Evolutionary conservation across 2,888 invertebrate species (phyloP).

Genomic region (Morinoia aosen): DNA sequence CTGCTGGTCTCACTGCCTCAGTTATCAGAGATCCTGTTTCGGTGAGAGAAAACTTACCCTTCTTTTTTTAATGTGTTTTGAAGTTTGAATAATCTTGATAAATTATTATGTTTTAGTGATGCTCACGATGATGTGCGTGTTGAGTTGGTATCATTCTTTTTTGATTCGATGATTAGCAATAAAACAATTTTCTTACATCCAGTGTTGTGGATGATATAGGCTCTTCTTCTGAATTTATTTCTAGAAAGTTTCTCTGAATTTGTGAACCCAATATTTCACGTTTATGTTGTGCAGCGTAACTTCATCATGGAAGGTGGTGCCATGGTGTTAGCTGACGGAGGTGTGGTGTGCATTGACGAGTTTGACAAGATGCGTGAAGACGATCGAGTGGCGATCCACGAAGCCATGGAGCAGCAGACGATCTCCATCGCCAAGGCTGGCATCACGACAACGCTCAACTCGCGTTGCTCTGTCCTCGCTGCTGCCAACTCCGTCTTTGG

Average conservation of each 20-base stretch:
- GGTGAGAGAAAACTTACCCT: conserved; percentile 75
- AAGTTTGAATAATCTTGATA: background rate
- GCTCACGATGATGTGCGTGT: background rate
- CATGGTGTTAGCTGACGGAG: conserved; percentile 99
- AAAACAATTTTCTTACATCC: background rate
- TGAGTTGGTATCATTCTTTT: background rate
- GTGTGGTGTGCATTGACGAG: conserved; percentile 99
- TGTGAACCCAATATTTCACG: background rate
- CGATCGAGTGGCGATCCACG: conserved; percentile 98
- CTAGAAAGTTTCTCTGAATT: background rate
- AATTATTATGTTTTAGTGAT: background rate
- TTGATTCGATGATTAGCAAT: background rate
- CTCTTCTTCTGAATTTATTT: background rate
- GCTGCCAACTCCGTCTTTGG: conserved; percentile 99
- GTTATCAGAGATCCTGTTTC: conserved; percentile 93
- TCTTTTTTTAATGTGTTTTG: no score
- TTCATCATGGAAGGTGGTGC: conserved; percentile 99
- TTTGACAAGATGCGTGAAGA: conserved; percentile 99
- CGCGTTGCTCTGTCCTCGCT: conserved; percentile 97
- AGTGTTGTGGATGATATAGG: background rate
- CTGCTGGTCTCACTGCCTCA: conserved; percentile 98
- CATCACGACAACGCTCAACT: conserved; percentile 98
- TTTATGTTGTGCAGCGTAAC: conserved; percentile 79
- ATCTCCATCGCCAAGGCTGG: conserved; percentile 98
- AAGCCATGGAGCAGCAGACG: conserved; percentile 99